phyloP scores from a whole-genome alignment of 1,140 invertebrate genomes.

The Colletes latitarsis region DNA sequence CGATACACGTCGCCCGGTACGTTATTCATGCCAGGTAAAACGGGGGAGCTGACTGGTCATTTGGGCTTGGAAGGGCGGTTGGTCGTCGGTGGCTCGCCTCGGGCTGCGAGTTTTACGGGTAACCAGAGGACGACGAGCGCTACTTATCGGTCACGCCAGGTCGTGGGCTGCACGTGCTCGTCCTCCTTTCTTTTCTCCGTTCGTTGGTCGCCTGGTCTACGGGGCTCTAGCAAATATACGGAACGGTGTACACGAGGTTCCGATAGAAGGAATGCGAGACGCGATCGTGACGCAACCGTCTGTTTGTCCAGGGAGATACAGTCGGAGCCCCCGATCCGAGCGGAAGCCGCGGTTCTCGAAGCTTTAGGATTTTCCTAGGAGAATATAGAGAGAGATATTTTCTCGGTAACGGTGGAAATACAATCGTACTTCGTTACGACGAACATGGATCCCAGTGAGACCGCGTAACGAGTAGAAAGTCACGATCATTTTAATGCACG shows the following conservation, averaged over 20 bases:
- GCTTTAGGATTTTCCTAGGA: neutral
- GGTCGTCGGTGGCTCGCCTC: neutral
- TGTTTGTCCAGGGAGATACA: conserved; percentile 59
- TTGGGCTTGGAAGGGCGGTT: conserved; percentile 37
- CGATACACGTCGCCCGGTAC: conserved; percentile 40
- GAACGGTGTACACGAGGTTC: conserved; percentile 7
- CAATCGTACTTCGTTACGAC: too few relatives aligned
- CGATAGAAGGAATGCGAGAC: conserved; percentile 41
- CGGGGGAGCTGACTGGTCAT: conserved; percentile 36
- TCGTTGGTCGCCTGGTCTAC: neutral
- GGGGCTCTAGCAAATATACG: conserved; percentile 31
- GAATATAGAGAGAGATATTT: conserved; percentile 20
- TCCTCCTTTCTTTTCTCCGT: conserved; percentile 31
- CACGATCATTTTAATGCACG: too few relatives aligned
- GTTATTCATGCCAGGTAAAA: conserved; percentile 61
- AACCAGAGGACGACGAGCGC: conserved; percentile 18
- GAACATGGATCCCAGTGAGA: too few relatives aligned
- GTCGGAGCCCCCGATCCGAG: neutral
- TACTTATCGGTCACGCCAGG: conserved; percentile 58
- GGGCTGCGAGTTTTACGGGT: neutral
- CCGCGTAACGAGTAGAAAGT: too few relatives aligned
- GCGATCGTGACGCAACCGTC: conserved; percentile 42
- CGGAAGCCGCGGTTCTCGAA: conserved; percentile 7
- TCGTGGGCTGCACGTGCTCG: conserved; percentile 29
- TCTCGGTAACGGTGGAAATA: neutral